Evolutionary conservation across 1,140 invertebrate species (phyloP).

Genomic region (Cherax destructor): DNA sequence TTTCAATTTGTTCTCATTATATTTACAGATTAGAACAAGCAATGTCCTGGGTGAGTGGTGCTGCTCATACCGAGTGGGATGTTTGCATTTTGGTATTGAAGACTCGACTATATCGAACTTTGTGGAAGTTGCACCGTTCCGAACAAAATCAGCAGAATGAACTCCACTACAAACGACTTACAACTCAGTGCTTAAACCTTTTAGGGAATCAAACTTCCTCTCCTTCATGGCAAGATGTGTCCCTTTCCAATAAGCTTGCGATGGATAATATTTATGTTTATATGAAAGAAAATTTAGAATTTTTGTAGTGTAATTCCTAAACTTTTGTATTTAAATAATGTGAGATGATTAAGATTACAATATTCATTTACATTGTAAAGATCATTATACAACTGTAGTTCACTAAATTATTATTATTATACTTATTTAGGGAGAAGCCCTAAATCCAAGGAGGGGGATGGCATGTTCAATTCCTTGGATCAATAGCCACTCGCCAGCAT

Average conservation of each 20-base stretch:
- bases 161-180: slow-evolving; percentile 1
- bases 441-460: too few relatives aligned
- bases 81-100: neutral
- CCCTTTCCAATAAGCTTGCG: slow-evolving; percentile 3
- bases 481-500: too few relatives aligned
- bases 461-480: too few relatives aligned
- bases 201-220: neutral
- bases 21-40: slow-evolving; percentile 32
- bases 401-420: too few relatives aligned
- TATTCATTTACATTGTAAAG: too few relatives aligned
- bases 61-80: slow-evolving; percentile 8
- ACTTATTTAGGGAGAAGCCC: too few relatives aligned
- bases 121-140: neutral
- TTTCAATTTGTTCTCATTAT: neutral
- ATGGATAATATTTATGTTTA: slow-evolving; percentile 11
- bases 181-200: slow-evolving; percentile 9
- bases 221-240: neutral
- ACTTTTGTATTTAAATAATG: too few relatives aligned
- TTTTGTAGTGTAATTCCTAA: neutral
- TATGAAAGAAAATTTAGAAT: neutral
- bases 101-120: neutral
- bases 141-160: neutral
- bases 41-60: slow-evolving; percentile 30
- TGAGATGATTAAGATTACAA: too few relatives aligned
- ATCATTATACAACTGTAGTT: too few relatives aligned